These are phyloP conservation scores for Boloria selene DNA, from an alignment of 2,888 invertebrate genomes.

Conservation along the genomic window DNA sequence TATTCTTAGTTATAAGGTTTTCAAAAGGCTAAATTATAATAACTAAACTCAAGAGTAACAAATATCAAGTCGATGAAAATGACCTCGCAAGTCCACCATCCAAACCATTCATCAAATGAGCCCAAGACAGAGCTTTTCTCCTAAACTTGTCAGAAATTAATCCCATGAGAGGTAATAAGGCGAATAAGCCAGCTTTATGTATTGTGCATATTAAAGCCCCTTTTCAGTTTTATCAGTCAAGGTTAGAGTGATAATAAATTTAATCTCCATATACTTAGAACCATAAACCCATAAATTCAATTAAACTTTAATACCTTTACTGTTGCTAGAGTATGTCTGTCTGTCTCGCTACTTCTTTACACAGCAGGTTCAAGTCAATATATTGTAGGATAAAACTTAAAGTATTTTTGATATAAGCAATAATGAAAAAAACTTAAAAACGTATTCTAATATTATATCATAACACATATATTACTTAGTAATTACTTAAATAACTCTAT, in stretches of 20 bases:
- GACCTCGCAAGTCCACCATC: constrained; percentile 64
- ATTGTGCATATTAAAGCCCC: constrained; percentile 85
- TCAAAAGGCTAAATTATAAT: background rate
- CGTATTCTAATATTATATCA: no score
- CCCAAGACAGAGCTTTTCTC: constrained; percentile 74
- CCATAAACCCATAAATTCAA: constrained; percentile 1
- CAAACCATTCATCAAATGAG: constrained; percentile 62
- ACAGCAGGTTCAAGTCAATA: no score
- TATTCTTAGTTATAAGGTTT: no score
- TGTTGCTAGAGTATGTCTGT: no score
- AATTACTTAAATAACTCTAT: no score
- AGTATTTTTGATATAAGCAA: no score
- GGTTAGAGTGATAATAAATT: constrained; percentile 61
- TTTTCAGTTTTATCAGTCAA: constrained; percentile 84
- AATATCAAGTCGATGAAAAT: constrained; percentile 67
- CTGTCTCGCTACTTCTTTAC: no score
- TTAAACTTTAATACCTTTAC: background rate
- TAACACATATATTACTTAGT: no score
- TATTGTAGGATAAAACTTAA: no score
- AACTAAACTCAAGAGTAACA: constrained; percentile 60
- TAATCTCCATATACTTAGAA: constrained; percentile 25
- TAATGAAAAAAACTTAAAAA: no score
- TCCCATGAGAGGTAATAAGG: constrained; percentile 84
- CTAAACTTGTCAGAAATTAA: constrained; percentile 85
- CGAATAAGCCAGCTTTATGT: constrained; percentile 84